A percentile compares a stretch with the other conserved stretches of the same genome.
These are phyloP conservation scores for Ceratothoa steindachneri DNA, from an alignment of 2,888 invertebrate genomes.

Conservation along the genomic window DNA sequence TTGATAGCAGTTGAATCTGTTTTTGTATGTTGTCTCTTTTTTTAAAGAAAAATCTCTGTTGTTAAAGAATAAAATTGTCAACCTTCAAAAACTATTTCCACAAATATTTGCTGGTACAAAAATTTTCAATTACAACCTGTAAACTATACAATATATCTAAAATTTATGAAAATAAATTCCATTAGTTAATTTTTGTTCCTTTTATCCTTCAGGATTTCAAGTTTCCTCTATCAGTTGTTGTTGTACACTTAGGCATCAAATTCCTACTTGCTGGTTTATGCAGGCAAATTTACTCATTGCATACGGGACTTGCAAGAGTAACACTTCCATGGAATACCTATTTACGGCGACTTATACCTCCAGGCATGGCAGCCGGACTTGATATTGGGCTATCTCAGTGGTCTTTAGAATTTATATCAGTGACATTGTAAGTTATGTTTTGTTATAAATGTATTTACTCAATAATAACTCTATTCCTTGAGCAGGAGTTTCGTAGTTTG, in stretches of 20 bases:
- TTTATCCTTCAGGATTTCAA: constrained; percentile 66
- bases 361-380: constrained; percentile 87
- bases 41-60: too few relatives aligned
- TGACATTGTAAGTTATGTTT: constrained; percentile 56
- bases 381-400: constrained; percentile 98
- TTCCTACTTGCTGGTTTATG: constrained; percentile 72
- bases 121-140: too few relatives aligned
- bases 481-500: too few relatives aligned
- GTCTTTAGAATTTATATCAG: constrained; percentile 81
- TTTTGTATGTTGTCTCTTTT: too few relatives aligned
- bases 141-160: not conserved
- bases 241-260: constrained; percentile 84
- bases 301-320: constrained; percentile 64
- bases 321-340: constrained; percentile 71
- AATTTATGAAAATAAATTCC: not conserved
- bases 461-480: too few relatives aligned
- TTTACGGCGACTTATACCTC: constrained; percentile 71
- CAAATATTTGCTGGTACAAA: too few relatives aligned
- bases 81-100: too few relatives aligned
- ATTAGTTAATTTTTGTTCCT: not conserved
- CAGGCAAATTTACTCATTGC: constrained; percentile 60
- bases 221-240: constrained; percentile 83
- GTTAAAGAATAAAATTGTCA: too few relatives aligned
- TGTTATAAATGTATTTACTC: not conserved
- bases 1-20: too few relatives aligned